Conservation (phyloP, 1,140 invertebrate species). For the Pseudobourletiella spinata region DNA sequence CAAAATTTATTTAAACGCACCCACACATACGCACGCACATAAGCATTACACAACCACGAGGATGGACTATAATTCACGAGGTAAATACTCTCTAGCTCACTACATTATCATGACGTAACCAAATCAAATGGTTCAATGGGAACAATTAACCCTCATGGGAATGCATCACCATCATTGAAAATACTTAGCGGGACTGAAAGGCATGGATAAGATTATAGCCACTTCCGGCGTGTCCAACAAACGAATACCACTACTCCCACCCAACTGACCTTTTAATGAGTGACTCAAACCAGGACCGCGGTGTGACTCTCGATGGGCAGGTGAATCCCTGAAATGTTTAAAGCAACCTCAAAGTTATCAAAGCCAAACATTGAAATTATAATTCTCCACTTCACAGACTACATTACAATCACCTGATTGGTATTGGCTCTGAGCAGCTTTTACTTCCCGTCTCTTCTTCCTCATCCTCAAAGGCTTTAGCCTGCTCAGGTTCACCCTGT, state of each 20-base stretch:
- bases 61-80: too few relatives aligned
- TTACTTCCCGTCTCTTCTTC: background rate
- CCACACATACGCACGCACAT: too few relatives aligned
- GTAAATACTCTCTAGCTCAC: too few relatives aligned
- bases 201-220: background rate
- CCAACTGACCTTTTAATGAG: constrained; percentile 1
- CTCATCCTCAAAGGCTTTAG: background rate
- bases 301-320: background rate
- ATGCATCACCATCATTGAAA: too few relatives aligned
- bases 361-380: background rate
- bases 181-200: background rate
- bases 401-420: background rate
- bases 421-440: background rate
- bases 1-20: background rate
- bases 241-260: too few relatives aligned
- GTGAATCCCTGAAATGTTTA: background rate
- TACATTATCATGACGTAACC: too few relatives aligned
- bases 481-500: too few relatives aligned
- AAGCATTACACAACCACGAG: too few relatives aligned
- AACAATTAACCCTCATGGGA: too few relatives aligned
- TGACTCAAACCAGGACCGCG: background rate
- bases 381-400: background rate
- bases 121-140: too few relatives aligned
- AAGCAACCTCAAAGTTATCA: background rate
- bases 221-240: background rate